Conservation (phyloP, 2,113 vertebrate genomes). For the Antechinus stuartii region DNA sequence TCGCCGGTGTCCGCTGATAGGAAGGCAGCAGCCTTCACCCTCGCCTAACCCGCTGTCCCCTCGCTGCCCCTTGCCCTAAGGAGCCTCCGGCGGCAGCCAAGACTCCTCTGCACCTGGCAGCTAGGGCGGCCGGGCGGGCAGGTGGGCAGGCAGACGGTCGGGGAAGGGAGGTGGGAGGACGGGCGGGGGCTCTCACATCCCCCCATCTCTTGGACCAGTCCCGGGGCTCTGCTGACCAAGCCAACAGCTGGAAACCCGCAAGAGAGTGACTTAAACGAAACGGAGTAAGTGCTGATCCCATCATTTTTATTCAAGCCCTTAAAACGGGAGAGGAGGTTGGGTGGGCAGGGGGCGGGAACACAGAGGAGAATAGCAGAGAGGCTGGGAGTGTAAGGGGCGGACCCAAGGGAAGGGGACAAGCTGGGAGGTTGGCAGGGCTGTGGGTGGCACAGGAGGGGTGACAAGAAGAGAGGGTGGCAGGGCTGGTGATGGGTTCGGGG, state of each 20-base stretch:
- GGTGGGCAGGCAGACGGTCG: not conserved
- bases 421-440: not conserved
- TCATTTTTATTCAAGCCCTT: not conserved
- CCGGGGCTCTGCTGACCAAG: not conserved
- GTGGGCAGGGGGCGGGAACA: not conserved
- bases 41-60: not conserved
- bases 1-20: not conserved
- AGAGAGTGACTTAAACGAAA: not conserved
- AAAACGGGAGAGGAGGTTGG: not conserved
- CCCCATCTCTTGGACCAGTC: not conserved
- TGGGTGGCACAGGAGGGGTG: not conserved
- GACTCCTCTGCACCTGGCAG: not conserved
- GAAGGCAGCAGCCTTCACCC: not conserved
- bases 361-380: not conserved
- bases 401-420: not conserved
- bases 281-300: constrained; percentile 8
- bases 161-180: not conserved
- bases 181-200: not conserved
- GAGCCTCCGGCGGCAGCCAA: not conserved
- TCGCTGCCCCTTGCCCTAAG: not conserved
- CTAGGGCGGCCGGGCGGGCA: not conserved
- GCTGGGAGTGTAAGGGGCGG: too few species aligned
- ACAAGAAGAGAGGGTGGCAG: not conserved
- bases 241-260: not conserved
- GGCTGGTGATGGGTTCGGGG: not conserved